Evolutionary conservation across 2,113 vertebrate species (phyloP), one percentile per base, ranked within the genome.

Genomic region (Pelvicachromis taeniatus): DNA sequence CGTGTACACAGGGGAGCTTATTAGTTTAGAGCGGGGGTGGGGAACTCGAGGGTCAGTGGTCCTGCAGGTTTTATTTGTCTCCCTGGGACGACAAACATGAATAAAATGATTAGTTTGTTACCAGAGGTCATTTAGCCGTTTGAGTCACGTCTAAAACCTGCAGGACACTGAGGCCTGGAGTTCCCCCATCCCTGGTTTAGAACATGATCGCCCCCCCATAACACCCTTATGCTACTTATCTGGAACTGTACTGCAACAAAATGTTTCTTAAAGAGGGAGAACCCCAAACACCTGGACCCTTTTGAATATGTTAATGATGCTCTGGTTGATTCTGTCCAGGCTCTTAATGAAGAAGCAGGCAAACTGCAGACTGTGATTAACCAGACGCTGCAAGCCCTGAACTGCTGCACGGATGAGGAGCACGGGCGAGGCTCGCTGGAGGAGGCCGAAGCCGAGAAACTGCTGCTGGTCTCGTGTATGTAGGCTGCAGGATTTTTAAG

Each of bases 371-470:
- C 65, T 6, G 91, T 97, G 35, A 95, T 97, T 53, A 93, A 87
- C 61, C 97, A 97, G 92, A 96, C 96, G 0, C 90, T 96, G 42
- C 96, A 96, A 81, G 97, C 96, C 17, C 90, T 97, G 38, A 95
- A 91, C 93, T 97, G 95, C 93, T 97, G 97, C 35, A 96, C 94
- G 3, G 96, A 97, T 17, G 94, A 94, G 58, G 95, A 95, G 5
- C 96, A 97, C 2, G 96, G 96, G 3, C 94, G 94, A 65, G 96
- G 96, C 53, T 97, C 96, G 0, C 89, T 91, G 92, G 95, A 96
- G 89, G 97, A 97, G 91, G 97, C 96, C 0, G 97, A 97, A 52
- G 97, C 96, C 3, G 97, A 97, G 83, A 96, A 95, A 31, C 94
- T 97, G 0, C 94, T 97, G 52, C 92, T 97, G 2, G 90, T 97